Base-by-base conservation (phyloP, 2,888 invertebrate species). In the Anarsia innoxiella region DNA sequence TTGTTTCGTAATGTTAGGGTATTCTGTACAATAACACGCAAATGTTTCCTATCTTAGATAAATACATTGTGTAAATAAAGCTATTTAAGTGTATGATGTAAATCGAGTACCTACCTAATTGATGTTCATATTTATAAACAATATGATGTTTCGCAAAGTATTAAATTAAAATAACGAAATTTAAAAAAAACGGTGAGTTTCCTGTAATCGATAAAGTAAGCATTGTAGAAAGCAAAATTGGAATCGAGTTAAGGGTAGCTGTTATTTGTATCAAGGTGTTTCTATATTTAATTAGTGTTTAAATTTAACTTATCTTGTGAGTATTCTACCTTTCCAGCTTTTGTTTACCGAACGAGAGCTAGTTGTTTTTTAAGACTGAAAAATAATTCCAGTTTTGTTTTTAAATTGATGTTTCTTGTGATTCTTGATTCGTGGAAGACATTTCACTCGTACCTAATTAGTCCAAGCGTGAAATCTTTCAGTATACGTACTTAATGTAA, bases 401-500 rank as follows among this genome's bases (percentile, higher is more conserved):
- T 56, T 65, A 48, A 59, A 65, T 66, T 51, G 47, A 69, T 66
- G 57, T 62, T 64, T 53, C 50, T 54, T 56, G 54, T 64, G 57
- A 59, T 59, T 51, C 47, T 55, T 54, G 51, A 58, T 66, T 63
- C 57, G 64, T 68, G 67, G 55, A 59, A 53, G 54, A 59, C 59
- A 51, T 59, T 66, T 70, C 69, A 63, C 69, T 70, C 60, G 77
- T 77, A 77, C 70, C 73, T 78, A 67, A 72, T 56, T 77, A 79
- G 78, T 79, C 76, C 78, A 78, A 77, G 64, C 61, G 75, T 77
- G 72, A 79, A 82, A 75, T 79, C 67, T 80, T 82, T 84, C 84
- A 73, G 84, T 84, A 84, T 84, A 84, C 84, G 84, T 84, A 84
- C 84, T 84, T 84, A 84, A 82, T 83, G 75, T 83, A 83, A 83